phyloP scores from a whole-genome alignment of 92 coral and sea anemone species.

The Pocillopora grandis region DNA sequence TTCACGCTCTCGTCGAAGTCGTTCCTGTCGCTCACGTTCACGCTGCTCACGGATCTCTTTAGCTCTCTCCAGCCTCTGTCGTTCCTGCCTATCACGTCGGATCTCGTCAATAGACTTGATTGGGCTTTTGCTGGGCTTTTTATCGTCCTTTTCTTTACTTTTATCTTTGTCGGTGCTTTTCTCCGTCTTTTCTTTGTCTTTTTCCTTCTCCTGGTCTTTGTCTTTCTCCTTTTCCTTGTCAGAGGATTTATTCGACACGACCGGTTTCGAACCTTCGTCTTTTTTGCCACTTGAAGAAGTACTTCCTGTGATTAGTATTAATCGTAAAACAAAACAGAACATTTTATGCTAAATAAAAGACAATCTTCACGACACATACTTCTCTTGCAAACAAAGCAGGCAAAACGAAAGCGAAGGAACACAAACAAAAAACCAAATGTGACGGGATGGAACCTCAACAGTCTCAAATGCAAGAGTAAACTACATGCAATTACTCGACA shows the following conservation, averaged over 20 bases:
- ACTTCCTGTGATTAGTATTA: conserved; percentile 66
- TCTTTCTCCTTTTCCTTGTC: conserved; percentile 67
- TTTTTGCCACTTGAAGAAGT: conserved; percentile 59
- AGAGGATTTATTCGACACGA: conserved; percentile 52
- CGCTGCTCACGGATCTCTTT: conserved; percentile 84
- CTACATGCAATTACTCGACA: too few relatives aligned
- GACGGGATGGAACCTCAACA: neutral
- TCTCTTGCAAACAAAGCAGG: conserved; percentile 1
- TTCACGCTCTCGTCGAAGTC: conserved; percentile 94
- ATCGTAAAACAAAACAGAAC: conserved; percentile 66
- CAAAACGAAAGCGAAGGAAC: neutral
- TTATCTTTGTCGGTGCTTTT: conserved; percentile 5
- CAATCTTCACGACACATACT: conserved; percentile 17
- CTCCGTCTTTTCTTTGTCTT: conserved; percentile 54
- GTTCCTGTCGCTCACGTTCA: conserved; percentile 88
- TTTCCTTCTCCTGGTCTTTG: conserved; percentile 6
- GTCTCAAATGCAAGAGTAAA: neutral
- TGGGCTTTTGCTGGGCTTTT: conserved; percentile 50
- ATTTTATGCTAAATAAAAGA: conserved; percentile 23
- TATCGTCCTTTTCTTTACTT: conserved; percentile 51
- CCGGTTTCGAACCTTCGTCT: conserved; percentile 60
- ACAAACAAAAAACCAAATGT: too few relatives aligned
- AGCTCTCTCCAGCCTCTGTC: conserved; percentile 78
- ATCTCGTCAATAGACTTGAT: conserved; percentile 93
- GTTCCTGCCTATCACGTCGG: conserved; percentile 85